These are phyloP conservation scores for Sceloporus undulatus DNA, from an alignment of 2,113 vertebrate genomes.

Conservation along the genomic window DNA sequence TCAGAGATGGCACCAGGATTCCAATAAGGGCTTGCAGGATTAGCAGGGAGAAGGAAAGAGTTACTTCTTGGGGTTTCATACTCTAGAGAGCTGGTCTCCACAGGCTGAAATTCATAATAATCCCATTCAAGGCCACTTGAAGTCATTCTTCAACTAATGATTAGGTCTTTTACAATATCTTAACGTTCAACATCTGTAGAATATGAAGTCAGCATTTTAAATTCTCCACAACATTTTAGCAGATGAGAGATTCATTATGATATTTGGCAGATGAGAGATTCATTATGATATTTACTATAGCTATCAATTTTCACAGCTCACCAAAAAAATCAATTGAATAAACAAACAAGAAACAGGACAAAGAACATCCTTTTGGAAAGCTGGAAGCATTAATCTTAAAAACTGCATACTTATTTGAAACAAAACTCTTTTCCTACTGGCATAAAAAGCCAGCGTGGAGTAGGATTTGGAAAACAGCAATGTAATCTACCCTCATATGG, in stretches of 20 bases:
- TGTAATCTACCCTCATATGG: no score
- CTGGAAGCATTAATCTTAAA: neutral
- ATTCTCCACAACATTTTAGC: slow-evolving; percentile 57
- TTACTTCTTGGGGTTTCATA: slow-evolving; percentile 75
- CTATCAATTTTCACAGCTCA: slow-evolving; percentile 6
- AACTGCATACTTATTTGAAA: neutral
- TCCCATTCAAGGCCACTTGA: slow-evolving; percentile 90
- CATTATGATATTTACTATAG: neutral
- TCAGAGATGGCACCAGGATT: slow-evolving; percentile 77
- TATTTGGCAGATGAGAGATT: slow-evolving; percentile 41
- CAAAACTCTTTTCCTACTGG: neutral
- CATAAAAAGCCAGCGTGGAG: neutral
- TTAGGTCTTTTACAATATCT: slow-evolving; percentile 64
- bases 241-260: slow-evolving; percentile 39
- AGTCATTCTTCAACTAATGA: slow-evolving; percentile 85
- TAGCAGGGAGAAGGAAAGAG: slow-evolving; percentile 74
- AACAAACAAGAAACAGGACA: neutral
- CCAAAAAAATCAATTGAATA: neutral
- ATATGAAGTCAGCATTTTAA: slow-evolving; percentile 75
- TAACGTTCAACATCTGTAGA: slow-evolving; percentile 75
- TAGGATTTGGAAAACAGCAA: no score
- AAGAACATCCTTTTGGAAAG: neutral
- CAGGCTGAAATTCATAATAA: slow-evolving; percentile 84
- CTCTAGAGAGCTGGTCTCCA: slow-evolving; percentile 79
- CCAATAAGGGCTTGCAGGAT: slow-evolving; percentile 71